phyloP scores from a whole-genome alignment of 2,113 vertebrate species.

The Hemicordylus capensis region DNA sequence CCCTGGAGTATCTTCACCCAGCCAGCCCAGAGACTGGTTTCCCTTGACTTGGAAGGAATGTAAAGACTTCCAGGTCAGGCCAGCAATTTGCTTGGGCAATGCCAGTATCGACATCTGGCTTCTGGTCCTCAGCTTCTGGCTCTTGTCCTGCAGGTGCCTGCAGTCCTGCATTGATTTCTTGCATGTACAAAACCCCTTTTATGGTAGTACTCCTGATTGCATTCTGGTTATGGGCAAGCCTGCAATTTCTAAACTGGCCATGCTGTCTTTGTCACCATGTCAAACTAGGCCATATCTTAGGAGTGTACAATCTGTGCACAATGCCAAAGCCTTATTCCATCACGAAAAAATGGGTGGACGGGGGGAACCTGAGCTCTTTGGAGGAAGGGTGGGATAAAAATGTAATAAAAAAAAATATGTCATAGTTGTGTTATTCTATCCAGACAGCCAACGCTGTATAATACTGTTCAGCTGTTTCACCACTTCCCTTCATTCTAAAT shows the following conservation, averaged over 20 bases:
- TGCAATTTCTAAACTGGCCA: slow-evolving; percentile 33
- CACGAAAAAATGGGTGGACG: not conserved
- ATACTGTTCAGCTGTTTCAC: not conserved
- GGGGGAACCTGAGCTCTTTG: not conserved
- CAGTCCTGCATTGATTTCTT: too few relatives aligned
- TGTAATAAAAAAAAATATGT: slow-evolving; percentile 39
- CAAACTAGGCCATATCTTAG: not conserved
- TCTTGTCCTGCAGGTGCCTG: not conserved
- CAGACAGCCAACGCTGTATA: slow-evolving; percentile 24
- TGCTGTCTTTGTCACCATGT: slow-evolving; percentile 47
- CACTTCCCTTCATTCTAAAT: slow-evolving; percentile 5
- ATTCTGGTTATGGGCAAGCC: slow-evolving; percentile 13
- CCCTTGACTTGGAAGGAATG: too few relatives aligned
- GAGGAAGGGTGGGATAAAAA: slow-evolving; percentile 10
- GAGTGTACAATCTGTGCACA: not conserved
- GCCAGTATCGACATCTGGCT: not conserved
- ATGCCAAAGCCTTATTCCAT: not conserved
- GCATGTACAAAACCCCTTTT: too few relatives aligned
- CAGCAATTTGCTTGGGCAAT: not conserved
- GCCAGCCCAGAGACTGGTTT: too few relatives aligned
- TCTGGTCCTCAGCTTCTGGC: not conserved
- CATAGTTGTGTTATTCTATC: slow-evolving; percentile 53
- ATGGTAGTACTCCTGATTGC: not conserved
- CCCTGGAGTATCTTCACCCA: not conserved
- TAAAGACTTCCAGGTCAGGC: not conserved